Conservation (phyloP, 2,113 vertebrate genomes). For the Bubalus kerabau region DNA sequence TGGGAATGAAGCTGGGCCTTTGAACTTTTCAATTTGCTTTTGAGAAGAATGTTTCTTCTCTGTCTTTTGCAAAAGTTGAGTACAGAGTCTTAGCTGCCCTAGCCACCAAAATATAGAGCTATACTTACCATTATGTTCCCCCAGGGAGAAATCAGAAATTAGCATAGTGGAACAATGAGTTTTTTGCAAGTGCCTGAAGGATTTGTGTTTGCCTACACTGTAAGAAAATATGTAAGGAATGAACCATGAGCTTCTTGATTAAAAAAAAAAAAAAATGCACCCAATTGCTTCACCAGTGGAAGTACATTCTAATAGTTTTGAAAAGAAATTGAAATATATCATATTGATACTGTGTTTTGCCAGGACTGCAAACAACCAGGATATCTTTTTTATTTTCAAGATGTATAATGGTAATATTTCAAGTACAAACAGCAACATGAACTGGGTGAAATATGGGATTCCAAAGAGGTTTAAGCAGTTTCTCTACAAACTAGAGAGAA, state of each 20-base stretch:
- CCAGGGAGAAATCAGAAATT: not conserved
- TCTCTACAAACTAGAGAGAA: not conserved
- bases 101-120: not conserved
- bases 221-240: not conserved
- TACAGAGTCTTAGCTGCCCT: not conserved
- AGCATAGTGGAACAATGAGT: not conserved
- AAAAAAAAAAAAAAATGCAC: not conserved
- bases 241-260: not conserved
- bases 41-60: not conserved
- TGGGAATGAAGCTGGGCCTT: not conserved
- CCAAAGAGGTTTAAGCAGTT: not conserved
- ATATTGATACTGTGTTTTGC: not conserved
- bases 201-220: not conserved
- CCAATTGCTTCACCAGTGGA: not conserved
- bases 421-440: not conserved
- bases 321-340: constrained; percentile 1
- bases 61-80: not conserved
- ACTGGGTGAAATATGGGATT: not conserved
- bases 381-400: not conserved
- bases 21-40: not conserved
- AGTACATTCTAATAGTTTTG: not conserved
- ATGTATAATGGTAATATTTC: constrained; percentile 13
- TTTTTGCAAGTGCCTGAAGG: not conserved
- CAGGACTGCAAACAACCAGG: not conserved
- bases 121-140: not conserved